Base-by-base conservation (phyloP, 2,888 invertebrate species). In the Rhodophaea formosa region DNA sequence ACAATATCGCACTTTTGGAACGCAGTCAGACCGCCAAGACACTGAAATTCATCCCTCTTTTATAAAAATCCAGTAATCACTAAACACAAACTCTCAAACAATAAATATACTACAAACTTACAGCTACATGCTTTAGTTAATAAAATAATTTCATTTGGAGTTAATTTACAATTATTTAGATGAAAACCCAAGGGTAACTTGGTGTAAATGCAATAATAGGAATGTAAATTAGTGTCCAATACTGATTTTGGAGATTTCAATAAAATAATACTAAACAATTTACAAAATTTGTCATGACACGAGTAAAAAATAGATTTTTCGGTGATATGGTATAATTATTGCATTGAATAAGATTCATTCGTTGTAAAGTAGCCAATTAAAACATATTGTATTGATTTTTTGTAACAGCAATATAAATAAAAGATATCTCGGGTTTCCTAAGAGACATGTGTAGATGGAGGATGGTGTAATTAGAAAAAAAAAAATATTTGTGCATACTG, bases 11-110 rank as follows among this genome's bases (percentile, higher is more conserved):
- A 30, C 30, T 32, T 44, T 32, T 55, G 44, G 15, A 53, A 54
- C 32, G 10, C 35, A 15, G 54, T 46, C 54, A 17, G 44, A 35
- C 44, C 30, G 35, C 53, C 44, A 53, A 16, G 42, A 45, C 45
- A 60, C 43, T 56, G 51, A 61, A 56, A 59, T 53, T 52, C 43
- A 59, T 53, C 15, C 43, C 56, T 57, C 57, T 46, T 61, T 23
- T 53, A 29, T 53, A 43, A 43, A 43, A 56, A 61, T 59, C 59
- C 62, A 58, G 55, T 68, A 69, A 76, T 70, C 70, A 70, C 75
- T 74, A 74, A 77, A 81, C 75, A 81, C 82, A 75, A 85, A 80
- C 72, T 75, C 70, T 75, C 74, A 74, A 84, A 85, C 75, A 83
- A 82, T 84, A 86, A 84, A 85, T 84, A 84, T 78, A 72, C 74